These are phyloP conservation scores for Catharus bicknelli DNA, from an alignment of 2,113 vertebrate species.

Conservation along the genomic window DNA sequence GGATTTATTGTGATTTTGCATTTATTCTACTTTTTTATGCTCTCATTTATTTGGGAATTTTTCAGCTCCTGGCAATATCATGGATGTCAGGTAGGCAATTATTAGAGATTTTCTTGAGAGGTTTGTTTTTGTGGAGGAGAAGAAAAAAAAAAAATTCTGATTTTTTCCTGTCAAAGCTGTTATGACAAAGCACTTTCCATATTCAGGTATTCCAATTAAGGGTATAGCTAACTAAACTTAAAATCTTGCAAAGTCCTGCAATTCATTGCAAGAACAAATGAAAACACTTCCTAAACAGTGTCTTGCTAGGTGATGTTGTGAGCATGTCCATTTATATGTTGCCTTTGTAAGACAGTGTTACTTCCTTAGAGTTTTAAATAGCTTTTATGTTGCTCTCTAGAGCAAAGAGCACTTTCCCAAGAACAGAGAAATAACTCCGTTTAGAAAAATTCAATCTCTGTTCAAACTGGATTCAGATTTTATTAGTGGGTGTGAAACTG, in stretches of 20 bases:
- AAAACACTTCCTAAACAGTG: neutral
- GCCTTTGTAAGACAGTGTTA: neutral
- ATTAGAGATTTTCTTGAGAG: neutral
- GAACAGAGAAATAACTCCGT: neutral
- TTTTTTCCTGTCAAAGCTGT: neutral
- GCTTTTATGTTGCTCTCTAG: neutral
- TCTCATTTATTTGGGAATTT: neutral
- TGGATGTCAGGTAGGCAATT: neutral
- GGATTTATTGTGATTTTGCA: neutral
- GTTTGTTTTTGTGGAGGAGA: neutral
- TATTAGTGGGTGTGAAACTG: neutral
- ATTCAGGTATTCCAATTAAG: neutral
- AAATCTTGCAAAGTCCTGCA: neutral
- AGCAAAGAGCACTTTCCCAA: neutral
- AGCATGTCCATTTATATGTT: neutral
- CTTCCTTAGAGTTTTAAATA: neutral
- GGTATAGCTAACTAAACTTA: neutral
- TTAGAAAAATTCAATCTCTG: neutral
- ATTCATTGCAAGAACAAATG: neutral
- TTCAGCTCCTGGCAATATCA: neutral
- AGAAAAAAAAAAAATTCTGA: neutral
- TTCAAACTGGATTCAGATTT: neutral
- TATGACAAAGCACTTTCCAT: neutral
- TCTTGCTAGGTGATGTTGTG: neutral
- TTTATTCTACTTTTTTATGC: neutral